Conservation (phyloP, 2,797 vertebrate genomes). For the Salarias fasciatus region DNA sequence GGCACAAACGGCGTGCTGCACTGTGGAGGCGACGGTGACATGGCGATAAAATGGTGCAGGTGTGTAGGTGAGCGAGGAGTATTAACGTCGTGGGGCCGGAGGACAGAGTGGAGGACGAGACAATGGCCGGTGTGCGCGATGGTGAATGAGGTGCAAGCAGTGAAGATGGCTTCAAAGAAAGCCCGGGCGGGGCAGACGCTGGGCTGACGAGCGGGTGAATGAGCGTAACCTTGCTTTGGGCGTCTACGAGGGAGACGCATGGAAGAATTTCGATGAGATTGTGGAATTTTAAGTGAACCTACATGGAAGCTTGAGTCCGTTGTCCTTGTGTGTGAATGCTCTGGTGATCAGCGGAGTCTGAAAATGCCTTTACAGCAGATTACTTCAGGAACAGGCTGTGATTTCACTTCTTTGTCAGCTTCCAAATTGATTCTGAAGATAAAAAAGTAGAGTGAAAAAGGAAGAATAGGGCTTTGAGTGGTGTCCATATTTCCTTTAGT, state of each 20-base stretch:
- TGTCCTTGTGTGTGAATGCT: constrained; percentile 49
- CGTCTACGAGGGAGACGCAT: constrained; percentile 11
- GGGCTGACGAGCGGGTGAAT: constrained; percentile 10
- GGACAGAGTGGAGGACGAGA: constrained; percentile 17
- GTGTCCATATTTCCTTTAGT: neutral
- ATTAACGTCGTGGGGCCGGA: constrained; percentile 21
- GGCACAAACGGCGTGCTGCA: constrained; percentile 26
- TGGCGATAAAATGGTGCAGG: constrained; percentile 18
- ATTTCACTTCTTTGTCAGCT: neutral
- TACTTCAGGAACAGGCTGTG: neutral
- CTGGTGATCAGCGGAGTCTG: constrained; percentile 24
- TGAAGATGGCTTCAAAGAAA: constrained; percentile 9
- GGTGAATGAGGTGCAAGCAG: constrained; percentile 2
- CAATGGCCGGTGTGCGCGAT: constrained; percentile 1
- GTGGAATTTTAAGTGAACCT: constrained; percentile 48
- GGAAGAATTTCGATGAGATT: constrained; percentile 46
- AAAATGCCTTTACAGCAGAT: constrained; percentile 23
- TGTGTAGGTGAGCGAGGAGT: constrained; percentile 15
- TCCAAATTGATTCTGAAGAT: constrained; percentile 3
- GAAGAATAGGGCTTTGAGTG: neutral
- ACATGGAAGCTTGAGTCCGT: constrained; percentile 28
- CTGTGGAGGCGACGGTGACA: constrained; percentile 26
- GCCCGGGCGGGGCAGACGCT: constrained; percentile 7
- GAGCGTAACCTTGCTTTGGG: constrained; percentile 53
- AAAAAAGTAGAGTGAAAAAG: neutral